Evolutionary conservation across 2,797 vertebrate genomes (phyloP).

Genomic region (Microctenopoma stevenorrisi): DNA sequence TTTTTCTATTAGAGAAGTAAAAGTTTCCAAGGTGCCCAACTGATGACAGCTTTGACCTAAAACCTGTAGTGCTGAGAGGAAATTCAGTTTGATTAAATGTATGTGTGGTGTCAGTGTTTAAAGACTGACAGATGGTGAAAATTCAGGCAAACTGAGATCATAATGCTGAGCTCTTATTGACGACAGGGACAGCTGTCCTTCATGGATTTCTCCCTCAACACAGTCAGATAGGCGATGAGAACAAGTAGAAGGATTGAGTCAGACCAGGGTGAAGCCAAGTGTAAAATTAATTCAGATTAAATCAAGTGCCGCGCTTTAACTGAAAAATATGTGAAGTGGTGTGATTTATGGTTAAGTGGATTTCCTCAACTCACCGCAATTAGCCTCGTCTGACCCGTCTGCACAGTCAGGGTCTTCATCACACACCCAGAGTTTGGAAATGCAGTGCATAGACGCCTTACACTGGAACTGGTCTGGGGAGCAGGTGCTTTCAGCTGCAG

Average conservation of each 20-base stretch:
- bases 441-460: conserved; percentile 94
- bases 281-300: conserved; percentile 67
- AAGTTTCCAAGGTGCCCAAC: conserved; percentile 9
- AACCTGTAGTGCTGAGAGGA: neutral
- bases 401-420: conserved; percentile 98
- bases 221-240: conserved; percentile 36
- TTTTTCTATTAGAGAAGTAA: neutral
- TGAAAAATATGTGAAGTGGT: conserved; percentile 34
- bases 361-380: conserved; percentile 90
- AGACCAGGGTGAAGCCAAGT: conserved; percentile 44
- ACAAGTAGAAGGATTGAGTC: conserved; percentile 10
- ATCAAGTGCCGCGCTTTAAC: conserved; percentile 47
- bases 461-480: conserved; percentile 96
- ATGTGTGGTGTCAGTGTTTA: conserved; percentile 6
- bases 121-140: conserved; percentile 18
- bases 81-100: conserved; percentile 9
- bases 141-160: conserved; percentile 14
- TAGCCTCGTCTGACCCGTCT: conserved; percentile 96
- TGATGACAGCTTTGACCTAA: conserved; percentile 11
- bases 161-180: conserved; percentile 18
- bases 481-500: conserved; percentile 86
- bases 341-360: conserved; percentile 65
- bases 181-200: conserved; percentile 39
- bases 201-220: conserved; percentile 23
- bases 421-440: conserved; percentile 98